A percentile compares a stretch with the other conserved stretches of the same genome.
Evolutionary conservation across 2,888 invertebrate genomes (phyloP).

Genomic region (Drosophila diplacantha): DNA sequence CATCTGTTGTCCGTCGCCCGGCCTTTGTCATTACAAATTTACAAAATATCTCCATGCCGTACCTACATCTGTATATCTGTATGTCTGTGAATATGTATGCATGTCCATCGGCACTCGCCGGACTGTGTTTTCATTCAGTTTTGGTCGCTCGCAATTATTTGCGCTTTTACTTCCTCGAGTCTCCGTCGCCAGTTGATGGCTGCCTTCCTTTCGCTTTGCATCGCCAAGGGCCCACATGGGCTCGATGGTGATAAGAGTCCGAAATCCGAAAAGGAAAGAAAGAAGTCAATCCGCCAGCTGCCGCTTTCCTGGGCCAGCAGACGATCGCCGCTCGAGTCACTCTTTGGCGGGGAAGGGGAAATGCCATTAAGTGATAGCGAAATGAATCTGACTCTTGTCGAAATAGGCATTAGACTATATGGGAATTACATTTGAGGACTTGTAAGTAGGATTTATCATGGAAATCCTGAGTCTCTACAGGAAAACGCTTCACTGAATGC

Average conservation of each 20-base stretch:
- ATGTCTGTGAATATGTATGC: background rate
- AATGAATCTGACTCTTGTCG: background rate
- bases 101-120: background rate
- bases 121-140: constrained; percentile 3
- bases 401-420: background rate
- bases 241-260: constrained; percentile 12
- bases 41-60: constrained; percentile 22
- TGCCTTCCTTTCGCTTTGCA: constrained; percentile 42
- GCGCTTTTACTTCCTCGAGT: constrained; percentile 56
- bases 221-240: constrained; percentile 25
- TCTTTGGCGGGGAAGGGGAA: background rate
- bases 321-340: background rate
- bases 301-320: background rate
- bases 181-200: constrained; percentile 33
- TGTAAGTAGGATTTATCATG: background rate
- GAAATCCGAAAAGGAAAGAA: background rate
- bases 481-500: too few relatives aligned
- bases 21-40: constrained; percentile 41
- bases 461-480: too few relatives aligned
- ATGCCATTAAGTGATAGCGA: too few relatives aligned
- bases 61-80: constrained; percentile 4
- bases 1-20: constrained; percentile 38
- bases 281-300: background rate
- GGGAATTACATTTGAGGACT: background rate
- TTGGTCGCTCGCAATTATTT: constrained; percentile 49